Conservation (phyloP, 2,113 vertebrate genomes). For the Alouatta palliata region DNA sequence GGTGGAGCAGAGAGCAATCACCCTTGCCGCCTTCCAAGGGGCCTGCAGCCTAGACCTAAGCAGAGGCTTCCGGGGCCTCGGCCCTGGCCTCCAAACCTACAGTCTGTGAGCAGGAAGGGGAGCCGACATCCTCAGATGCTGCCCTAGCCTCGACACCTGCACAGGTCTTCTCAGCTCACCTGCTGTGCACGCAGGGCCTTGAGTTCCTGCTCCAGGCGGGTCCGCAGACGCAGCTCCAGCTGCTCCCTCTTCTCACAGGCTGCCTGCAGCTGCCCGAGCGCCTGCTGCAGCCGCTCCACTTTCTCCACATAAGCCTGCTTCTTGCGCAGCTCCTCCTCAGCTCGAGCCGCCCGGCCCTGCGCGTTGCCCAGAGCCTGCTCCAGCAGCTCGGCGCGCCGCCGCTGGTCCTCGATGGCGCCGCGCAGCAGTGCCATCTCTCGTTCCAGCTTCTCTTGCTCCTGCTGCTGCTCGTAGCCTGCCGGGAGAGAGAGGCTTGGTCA, state of each 20-base stretch:
- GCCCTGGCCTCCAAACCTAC: neutral
- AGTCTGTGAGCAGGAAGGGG: neutral
- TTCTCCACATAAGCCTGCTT: slow-evolving; percentile 97
- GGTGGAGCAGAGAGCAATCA: neutral
- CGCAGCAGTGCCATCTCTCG: slow-evolving; percentile 89
- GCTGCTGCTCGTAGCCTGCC: slow-evolving; percentile 93
- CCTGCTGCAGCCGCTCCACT: slow-evolving; percentile 95
- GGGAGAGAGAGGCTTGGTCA: neutral
- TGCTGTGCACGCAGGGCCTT: slow-evolving; percentile 95
- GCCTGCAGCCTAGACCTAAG: neutral
- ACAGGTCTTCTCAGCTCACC: slow-evolving; percentile 80
- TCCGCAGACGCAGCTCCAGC: slow-evolving; percentile 93
- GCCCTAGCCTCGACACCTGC: rapidly evolving
- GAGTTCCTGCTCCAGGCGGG: slow-evolving; percentile 95
- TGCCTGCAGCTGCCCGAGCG: slow-evolving; percentile 95
- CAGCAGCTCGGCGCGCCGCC: slow-evolving; percentile 90
- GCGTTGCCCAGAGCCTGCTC: slow-evolving; percentile 92
- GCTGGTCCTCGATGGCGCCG: slow-evolving; percentile 91
- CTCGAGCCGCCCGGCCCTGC: slow-evolving; percentile 89
- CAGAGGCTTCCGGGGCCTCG: no score
- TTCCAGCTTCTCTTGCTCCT: slow-evolving; percentile 92
- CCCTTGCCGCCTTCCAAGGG: neutral
- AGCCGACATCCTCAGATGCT: neutral
- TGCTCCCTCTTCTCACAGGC: slow-evolving; percentile 97
- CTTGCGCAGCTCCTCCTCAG: slow-evolving; percentile 93